phyloP scores from a whole-genome alignment of 2,113 vertebrate genomes.

The Epinephelus lanceolatus region DNA sequence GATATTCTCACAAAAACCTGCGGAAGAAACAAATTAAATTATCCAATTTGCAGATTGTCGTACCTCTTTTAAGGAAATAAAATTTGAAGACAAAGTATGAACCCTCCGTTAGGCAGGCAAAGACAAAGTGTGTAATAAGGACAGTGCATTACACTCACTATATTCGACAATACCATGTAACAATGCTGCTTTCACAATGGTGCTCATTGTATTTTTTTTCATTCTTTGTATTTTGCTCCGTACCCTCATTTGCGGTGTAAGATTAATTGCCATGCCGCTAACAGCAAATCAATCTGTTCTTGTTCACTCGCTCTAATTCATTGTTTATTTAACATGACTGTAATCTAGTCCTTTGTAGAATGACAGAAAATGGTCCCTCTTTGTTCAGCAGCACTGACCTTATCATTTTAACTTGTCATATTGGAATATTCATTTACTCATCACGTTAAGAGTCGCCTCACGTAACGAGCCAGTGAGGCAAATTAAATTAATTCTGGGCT shows the following conservation, averaged over 20 bases:
- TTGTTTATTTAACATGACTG: conserved; percentile 72
- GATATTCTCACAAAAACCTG: conserved; percentile 27
- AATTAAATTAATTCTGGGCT: conserved; percentile 70
- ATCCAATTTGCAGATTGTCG: conserved; percentile 25
- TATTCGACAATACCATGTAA: conserved; percentile 52
- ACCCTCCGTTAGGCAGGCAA: conserved; percentile 12
- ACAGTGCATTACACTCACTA: conserved; percentile 36
- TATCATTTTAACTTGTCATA: conserved; percentile 77
- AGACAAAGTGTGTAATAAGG: conserved; percentile 32
- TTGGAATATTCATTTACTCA: conserved; percentile 69
- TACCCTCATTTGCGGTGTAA: conserved; percentile 47
- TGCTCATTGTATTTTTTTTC: conserved; percentile 45
- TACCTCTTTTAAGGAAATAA: conserved; percentile 20
- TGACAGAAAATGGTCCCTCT: conserved; percentile 58
- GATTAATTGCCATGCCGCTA: conserved; percentile 62
- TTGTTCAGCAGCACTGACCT: conserved; percentile 74
- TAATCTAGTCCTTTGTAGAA: conserved; percentile 62
- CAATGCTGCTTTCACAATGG: conserved; percentile 47
- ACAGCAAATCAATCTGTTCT: conserved; percentile 67
- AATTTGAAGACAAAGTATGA: conserved; percentile 30
- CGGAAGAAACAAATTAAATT: conserved; percentile 30
- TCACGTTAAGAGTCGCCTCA: conserved; percentile 72
- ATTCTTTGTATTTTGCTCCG: conserved; percentile 24
- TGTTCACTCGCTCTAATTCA: conserved; percentile 63
- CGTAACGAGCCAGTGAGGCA: conserved; percentile 62